Evolutionary conservation across 1,140 invertebrate species (phyloP).

Genomic region (Xylocopa sonorina): DNA sequence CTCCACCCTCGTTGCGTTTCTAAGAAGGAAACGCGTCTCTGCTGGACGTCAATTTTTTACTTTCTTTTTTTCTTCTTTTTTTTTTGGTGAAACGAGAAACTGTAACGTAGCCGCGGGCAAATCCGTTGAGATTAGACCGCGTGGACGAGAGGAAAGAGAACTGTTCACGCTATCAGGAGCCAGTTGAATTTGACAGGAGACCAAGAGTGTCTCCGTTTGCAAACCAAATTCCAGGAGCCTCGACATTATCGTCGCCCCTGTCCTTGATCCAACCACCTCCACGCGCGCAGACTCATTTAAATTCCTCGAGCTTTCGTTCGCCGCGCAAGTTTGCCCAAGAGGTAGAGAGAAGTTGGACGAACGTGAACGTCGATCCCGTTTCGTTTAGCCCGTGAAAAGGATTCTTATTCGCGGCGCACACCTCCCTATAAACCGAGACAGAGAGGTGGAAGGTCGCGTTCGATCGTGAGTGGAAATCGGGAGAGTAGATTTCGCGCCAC

Average conservation of each 20-base stretch:
- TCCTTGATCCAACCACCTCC: background rate
- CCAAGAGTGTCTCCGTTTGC: no score
- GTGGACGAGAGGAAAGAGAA: background rate
- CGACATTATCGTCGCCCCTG: background rate
- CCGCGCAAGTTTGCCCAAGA: background rate
- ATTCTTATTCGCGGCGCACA: background rate
- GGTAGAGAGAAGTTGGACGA: background rate
- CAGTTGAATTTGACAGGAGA: background rate
- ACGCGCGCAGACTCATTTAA: conserved; percentile 19
- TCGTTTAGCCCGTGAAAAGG: background rate
- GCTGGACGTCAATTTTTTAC: background rate
- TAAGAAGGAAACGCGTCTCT: conserved; percentile 47
- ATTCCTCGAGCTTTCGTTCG: background rate
- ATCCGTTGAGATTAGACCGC: conserved; percentile 18
- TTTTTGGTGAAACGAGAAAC: conserved; percentile 30
- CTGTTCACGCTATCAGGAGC: no score
- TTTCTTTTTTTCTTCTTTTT: background rate
- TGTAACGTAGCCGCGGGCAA: background rate
- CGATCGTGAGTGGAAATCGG: conserved; percentile 13
- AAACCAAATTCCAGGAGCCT: background rate
- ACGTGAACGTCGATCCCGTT: background rate
- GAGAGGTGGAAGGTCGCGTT: background rate
- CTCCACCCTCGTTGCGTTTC: background rate
- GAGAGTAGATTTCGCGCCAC: conserved; percentile 15
- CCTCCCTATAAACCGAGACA: background rate